phyloP scores from a whole-genome alignment of 1,140 invertebrate species.

The Apis cerana region DNA sequence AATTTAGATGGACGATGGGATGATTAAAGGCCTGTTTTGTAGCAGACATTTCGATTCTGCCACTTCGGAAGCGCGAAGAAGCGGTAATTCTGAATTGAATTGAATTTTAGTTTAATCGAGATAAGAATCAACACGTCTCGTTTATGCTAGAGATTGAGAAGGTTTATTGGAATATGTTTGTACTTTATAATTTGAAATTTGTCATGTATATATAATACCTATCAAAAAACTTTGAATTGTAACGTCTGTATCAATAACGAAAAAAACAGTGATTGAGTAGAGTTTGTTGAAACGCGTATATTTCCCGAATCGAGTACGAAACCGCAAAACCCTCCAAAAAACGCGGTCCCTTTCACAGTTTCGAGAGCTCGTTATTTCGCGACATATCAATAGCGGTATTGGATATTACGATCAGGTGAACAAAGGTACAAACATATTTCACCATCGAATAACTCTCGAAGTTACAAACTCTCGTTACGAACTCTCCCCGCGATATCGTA shows the following conservation, averaged over 20 bases:
- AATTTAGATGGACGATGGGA: conserved; percentile 3
- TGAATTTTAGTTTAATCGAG: too few relatives aligned
- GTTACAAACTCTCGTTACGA: background rate
- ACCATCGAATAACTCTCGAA: background rate
- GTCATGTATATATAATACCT: too few relatives aligned
- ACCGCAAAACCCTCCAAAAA: background rate
- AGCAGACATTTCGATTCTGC: background rate
- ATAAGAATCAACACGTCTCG: too few relatives aligned
- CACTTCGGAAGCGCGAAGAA: background rate
- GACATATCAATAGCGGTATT: background rate
- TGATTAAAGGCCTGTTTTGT: conserved; percentile 2
- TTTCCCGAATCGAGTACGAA: background rate
- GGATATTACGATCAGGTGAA: background rate
- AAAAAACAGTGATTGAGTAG: too few relatives aligned
- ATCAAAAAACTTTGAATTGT: too few relatives aligned
- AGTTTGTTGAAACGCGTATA: background rate
- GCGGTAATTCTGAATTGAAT: background rate
- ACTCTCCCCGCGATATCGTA: background rate
- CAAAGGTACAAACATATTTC: background rate
- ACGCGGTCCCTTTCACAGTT: background rate
- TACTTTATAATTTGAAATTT: too few relatives aligned
- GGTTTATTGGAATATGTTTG: too few relatives aligned
- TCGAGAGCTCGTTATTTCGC: background rate
- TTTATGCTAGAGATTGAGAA: too few relatives aligned
- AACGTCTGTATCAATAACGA: background rate